phyloP scores from a whole-genome alignment of 2,113 vertebrate species.

The Conger conger region DNA sequence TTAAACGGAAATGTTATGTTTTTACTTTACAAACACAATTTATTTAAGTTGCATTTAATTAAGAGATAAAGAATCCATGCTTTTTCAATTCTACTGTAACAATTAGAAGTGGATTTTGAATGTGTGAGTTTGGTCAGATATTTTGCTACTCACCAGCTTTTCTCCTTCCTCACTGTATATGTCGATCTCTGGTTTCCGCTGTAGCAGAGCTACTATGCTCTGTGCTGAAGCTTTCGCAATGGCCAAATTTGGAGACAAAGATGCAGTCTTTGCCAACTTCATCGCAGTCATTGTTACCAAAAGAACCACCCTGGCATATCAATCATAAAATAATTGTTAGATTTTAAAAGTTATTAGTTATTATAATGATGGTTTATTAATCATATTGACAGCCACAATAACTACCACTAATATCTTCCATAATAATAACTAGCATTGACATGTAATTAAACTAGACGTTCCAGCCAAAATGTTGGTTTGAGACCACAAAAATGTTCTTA shows the following conservation, averaged over 20 bases:
- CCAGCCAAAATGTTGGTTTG: not conserved
- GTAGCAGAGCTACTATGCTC: constrained; percentile 71
- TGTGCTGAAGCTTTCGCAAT: constrained; percentile 79
- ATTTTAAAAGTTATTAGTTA: not conserved
- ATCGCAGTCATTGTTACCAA: constrained; percentile 80
- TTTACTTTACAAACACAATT: too few relatives aligned
- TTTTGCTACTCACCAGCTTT: constrained; percentile 70
- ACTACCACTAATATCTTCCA: not conserved
- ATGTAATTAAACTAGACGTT: not conserved
- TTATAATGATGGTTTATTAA: too few relatives aligned
- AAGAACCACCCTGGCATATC: constrained; percentile 71
- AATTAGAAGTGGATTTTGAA: not conserved
- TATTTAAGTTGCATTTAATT: too few relatives aligned
- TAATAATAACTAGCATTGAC: not conserved
- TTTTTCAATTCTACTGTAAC: too few relatives aligned
- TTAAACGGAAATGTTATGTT: too few relatives aligned
- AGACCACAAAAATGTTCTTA: constrained; percentile 58
- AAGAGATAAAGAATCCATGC: too few relatives aligned
- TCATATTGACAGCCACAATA: too few relatives aligned
- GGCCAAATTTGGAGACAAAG: constrained; percentile 81
- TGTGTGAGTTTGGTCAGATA: not conserved
- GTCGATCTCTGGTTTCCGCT: constrained; percentile 72
- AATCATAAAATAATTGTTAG: not conserved
- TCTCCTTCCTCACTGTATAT: constrained; percentile 73
- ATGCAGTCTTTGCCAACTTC: constrained; percentile 76